A percentile compares a stretch with the other conserved stretches of the same genome.
Conservation (phyloP, 1,140 invertebrate species). For the Gryllus bimaculatus region DNA sequence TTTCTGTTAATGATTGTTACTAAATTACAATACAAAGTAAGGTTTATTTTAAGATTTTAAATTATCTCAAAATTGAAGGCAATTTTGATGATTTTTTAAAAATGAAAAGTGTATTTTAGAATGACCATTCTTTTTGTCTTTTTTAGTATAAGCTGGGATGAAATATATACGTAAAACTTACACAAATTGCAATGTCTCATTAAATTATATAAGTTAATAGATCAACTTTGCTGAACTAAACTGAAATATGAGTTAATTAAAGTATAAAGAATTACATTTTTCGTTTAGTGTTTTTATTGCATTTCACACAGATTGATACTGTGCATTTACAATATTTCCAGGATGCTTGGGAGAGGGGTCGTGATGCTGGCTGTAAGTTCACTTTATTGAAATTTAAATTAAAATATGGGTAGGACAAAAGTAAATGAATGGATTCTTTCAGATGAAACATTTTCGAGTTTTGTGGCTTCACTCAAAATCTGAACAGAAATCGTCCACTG, state of each 20-base stretch:
- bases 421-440: constrained; percentile 22
- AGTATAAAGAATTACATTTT: too few relatives aligned
- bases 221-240: too few relatives aligned
- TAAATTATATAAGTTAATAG: not conserved
- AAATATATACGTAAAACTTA: not conserved
- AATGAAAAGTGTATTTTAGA: not conserved
- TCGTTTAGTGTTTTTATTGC: too few relatives aligned
- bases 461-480: constrained; percentile 33
- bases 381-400: not conserved
- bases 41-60: not conserved
- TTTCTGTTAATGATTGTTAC: not conserved
- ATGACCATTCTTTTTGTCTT: too few relatives aligned
- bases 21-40: not conserved
- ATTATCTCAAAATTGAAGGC: not conserved
- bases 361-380: constrained; percentile 41
- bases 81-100: not conserved
- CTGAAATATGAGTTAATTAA: too few relatives aligned
- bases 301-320: not conserved
- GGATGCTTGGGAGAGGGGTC: constrained; percentile 39
- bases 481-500: constrained; percentile 33
- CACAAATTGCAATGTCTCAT: not conserved
- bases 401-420: not conserved
- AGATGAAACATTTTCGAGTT: constrained; percentile 40
- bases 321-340: constrained; percentile 31
- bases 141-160: too few relatives aligned